These are phyloP conservation scores for Sporophila hypoxantha DNA, from an alignment of 2,113 vertebrate genomes.

Conservation along the genomic window DNA sequence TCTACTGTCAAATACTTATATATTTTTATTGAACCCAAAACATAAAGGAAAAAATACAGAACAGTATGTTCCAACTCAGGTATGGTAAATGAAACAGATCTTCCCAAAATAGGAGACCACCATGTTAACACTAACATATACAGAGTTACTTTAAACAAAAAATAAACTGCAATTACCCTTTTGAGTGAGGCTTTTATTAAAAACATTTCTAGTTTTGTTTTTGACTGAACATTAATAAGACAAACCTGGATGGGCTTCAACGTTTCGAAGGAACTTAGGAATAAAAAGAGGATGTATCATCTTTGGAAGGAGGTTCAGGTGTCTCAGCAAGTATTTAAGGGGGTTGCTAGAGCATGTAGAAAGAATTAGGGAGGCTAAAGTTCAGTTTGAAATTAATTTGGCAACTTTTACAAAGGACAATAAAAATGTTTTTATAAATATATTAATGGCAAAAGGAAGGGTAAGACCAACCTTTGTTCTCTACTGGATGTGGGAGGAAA, in stretches of 20 bases:
- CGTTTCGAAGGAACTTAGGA: not conserved
- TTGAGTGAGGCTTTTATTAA: not conserved
- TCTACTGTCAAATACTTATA: not conserved
- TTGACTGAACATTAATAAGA: not conserved
- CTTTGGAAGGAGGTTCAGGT: not conserved
- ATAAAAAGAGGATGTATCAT: not conserved
- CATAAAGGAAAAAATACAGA: not conserved
- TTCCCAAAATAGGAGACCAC: not conserved
- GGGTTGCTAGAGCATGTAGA: not conserved
- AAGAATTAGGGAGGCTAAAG: not conserved
- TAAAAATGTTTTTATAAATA: not conserved
- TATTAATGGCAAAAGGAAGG: not conserved
- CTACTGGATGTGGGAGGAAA: not conserved
- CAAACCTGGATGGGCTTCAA: not conserved
- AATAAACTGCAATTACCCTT: not conserved
- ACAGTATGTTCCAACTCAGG: not conserved
- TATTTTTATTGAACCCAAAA: not conserved
- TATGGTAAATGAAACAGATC: not conserved
- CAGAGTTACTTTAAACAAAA: not conserved
- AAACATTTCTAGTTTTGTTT: not conserved
- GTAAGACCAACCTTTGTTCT: not conserved
- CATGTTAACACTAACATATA: not conserved
- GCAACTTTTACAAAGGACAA: not conserved
- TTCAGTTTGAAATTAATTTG: not conserved
- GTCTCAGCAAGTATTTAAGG: not conserved